phyloP scores from a whole-genome alignment of 2,113 vertebrate species.

The Chaenogobius annularis region DNA sequence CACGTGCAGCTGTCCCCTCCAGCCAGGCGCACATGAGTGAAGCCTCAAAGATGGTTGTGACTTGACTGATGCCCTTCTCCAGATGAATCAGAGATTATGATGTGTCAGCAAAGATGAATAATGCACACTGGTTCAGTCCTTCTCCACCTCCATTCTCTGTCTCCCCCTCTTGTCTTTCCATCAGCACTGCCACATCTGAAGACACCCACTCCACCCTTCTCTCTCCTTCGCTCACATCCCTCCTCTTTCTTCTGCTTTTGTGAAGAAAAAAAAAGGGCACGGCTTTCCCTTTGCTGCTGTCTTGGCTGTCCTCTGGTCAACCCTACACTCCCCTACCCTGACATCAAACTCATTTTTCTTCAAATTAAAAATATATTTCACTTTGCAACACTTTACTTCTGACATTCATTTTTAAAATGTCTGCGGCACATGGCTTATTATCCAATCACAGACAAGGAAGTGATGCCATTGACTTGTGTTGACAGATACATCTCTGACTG shows the following conservation, averaged over 20 bases:
- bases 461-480: conserved; percentile 53
- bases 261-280: conserved; percentile 37
- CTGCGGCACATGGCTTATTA: conserved; percentile 53
- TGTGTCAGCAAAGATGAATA: conserved; percentile 78
- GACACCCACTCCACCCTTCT: conserved; percentile 47
- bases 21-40: conserved; percentile 48
- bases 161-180: conserved; percentile 69
- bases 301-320: conserved; percentile 49
- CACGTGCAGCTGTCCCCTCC: conserved; percentile 23
- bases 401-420: conserved; percentile 27
- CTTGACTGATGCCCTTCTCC: conserved; percentile 75
- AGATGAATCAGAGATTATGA: conserved; percentile 75
- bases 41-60: conserved; percentile 60
- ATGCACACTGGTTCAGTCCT: conserved; percentile 64
- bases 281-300: conserved; percentile 1
- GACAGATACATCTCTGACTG: conserved; percentile 69
- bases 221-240: not conserved
- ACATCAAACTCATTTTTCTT: conserved; percentile 32
- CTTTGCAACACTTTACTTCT: conserved; percentile 6
- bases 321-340: conserved; percentile 14
- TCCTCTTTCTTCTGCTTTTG: conserved; percentile 14
- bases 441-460: conserved; percentile 43
- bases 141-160: conserved; percentile 31
- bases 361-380: not conserved
- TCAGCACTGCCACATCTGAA: conserved; percentile 68